Conservation (phyloP, 1,140 invertebrate species). For the Drosophila aff. region DNA sequence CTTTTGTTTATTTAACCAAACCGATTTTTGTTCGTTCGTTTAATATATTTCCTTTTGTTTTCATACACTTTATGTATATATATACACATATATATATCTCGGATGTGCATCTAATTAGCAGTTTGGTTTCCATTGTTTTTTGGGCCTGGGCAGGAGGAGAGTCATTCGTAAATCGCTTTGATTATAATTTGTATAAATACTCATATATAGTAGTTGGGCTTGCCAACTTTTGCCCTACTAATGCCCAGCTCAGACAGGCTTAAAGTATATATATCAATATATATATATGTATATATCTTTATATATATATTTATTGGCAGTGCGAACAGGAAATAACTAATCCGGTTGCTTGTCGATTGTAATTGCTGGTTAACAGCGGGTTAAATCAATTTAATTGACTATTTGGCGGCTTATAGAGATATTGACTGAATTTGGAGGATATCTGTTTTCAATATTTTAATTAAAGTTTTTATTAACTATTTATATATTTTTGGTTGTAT, state of each 20-base stretch:
- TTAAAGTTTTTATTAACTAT: neutral
- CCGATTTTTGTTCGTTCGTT: slow-evolving; percentile 21
- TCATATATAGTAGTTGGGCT: neutral
- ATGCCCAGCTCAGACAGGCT: slow-evolving; percentile 43
- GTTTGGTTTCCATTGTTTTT: slow-evolving; percentile 30
- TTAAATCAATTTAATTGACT: slow-evolving; percentile 28
- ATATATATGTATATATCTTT: neutral
- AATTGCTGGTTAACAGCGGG: slow-evolving; percentile 21
- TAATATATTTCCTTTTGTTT: neutral
- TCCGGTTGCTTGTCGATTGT: slow-evolving; percentile 13
- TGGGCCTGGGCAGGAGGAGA: neutral
- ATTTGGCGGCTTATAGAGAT: neutral
- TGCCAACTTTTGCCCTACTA: slow-evolving; percentile 31
- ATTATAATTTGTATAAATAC: slow-evolving; percentile 46
- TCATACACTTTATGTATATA: neutral
- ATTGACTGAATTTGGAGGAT: neutral
- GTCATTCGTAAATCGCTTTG: slow-evolving; percentile 41
- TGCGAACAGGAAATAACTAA: slow-evolving; percentile 16
- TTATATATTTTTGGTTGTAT: neutral
- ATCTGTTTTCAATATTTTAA: neutral
- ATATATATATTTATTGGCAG: neutral
- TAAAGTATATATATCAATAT: slow-evolving; percentile 9
- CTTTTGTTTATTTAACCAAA: slow-evolving; percentile 67
- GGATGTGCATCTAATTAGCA: slow-evolving; percentile 64
- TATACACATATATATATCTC: neutral